Evolutionary conservation across 2,888 invertebrate species (phyloP).

Genomic region (Coremacera marginata): DNA sequence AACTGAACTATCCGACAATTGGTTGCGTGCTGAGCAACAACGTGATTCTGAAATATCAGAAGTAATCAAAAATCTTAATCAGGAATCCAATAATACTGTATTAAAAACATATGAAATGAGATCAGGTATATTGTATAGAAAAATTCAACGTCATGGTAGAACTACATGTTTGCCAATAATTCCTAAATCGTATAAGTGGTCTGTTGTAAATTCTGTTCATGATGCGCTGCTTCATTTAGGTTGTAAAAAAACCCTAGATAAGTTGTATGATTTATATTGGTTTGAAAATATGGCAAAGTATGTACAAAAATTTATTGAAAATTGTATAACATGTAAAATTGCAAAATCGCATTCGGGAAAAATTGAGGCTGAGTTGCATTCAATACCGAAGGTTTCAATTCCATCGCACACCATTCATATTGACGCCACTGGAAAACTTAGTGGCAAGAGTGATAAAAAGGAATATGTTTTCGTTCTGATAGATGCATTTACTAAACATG

Average conservation of each 20-base stretch:
- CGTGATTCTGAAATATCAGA: too few relatives aligned
- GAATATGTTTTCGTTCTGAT: slow-evolving; percentile 37
- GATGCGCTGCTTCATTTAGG: background rate
- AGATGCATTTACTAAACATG: slow-evolving; percentile 37
- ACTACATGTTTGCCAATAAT: background rate
- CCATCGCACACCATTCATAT: slow-evolving; percentile 44
- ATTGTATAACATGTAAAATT: background rate
- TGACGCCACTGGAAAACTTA: slow-evolving; percentile 37
- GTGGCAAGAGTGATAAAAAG: slow-evolving; percentile 34
- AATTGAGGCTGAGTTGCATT: slow-evolving; percentile 36
- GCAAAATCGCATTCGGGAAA: background rate
- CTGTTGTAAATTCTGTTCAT: background rate
- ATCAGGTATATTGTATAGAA: too few relatives aligned
- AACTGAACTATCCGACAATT: too few relatives aligned
- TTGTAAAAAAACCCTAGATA: background rate
- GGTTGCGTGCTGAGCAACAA: too few relatives aligned
- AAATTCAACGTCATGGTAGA: too few relatives aligned
- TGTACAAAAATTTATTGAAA: background rate
- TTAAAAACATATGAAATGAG: too few relatives aligned
- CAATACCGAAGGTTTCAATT: slow-evolving; percentile 46
- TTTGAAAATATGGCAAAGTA: background rate
- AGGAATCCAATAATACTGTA: too few relatives aligned
- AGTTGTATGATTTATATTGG: background rate
- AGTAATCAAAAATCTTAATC: too few relatives aligned
- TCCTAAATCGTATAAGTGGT: too few relatives aligned